These are phyloP conservation scores for Rhagonycha fulva DNA, from an alignment of 2,888 invertebrate genomes.

Conservation along the genomic window DNA sequence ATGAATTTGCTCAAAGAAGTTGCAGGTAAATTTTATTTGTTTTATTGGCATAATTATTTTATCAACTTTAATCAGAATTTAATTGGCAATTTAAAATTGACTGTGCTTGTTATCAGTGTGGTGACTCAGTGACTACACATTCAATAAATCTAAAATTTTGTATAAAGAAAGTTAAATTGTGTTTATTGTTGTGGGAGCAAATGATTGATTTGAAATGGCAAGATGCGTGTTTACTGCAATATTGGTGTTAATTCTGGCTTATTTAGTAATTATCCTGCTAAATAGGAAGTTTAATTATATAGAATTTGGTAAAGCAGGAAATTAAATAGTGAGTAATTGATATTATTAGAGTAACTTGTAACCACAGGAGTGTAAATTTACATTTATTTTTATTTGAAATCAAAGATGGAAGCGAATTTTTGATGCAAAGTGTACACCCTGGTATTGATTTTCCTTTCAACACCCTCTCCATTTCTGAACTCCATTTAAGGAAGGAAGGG, in stretches of 20 bases:
- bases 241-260: constrained; percentile 48
- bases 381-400: neutral
- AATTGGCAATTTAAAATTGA: neutral
- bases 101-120: neutral
- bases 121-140: neutral
- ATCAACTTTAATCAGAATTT: neutral
- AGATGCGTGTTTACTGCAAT: constrained; percentile 51
- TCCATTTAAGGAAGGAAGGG: neutral
- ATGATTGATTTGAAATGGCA: constrained; percentile 40
- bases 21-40: constrained; percentile 61
- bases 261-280: constrained; percentile 49
- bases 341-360: constrained; percentile 4
- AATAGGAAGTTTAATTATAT: constrained; percentile 51
- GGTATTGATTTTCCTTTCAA: constrained; percentile 35
- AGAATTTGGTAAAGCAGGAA: constrained; percentile 22
- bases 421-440: constrained; percentile 24
- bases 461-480: neutral
- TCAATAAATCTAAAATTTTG: neutral
- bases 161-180: neutral
- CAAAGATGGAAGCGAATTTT: constrained; percentile 5
- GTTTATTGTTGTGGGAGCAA: neutral
- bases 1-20: constrained; percentile 67
- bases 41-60: neutral
- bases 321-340: constrained; percentile 30
- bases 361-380: neutral